A percentile compares a stretch with the other conserved stretches of the same genome.
These are phyloP conservation scores for Entelurus aequoreus DNA, from an alignment of 2,113 vertebrate species.

Conservation along the genomic window DNA sequence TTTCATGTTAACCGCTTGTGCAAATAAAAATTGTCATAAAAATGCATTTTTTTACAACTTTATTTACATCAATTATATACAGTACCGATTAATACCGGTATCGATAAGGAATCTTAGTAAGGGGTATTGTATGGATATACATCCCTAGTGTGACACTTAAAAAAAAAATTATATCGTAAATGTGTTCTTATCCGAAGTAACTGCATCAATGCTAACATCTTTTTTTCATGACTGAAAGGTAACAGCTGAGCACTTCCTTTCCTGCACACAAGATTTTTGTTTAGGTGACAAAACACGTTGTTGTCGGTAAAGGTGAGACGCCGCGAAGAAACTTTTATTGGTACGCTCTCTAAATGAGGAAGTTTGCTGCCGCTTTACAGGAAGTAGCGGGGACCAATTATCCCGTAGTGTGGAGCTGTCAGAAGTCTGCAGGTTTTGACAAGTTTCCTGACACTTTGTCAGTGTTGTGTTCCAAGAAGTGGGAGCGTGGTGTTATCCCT, in stretches of 20 bases:
- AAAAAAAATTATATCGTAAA: no score
- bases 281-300: conserved; percentile 28
- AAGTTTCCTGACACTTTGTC: conserved; percentile 68
- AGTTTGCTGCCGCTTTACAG: conserved; percentile 63
- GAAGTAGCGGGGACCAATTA: conserved; percentile 66
- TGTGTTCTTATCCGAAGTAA: no score
- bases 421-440: conserved; percentile 71
- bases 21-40: no score
- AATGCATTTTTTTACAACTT: no score
- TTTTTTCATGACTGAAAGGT: conserved; percentile 24
- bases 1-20: no score
- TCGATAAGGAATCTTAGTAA: no score
- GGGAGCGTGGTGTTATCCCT: conserved; percentile 49
- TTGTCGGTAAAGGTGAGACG: conserved; percentile 54
- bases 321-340: conserved; percentile 60
- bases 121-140: no score
- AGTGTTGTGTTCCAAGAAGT: conserved; percentile 66
- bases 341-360: conserved; percentile 50
- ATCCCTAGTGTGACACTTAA: no score
- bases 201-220: no score
- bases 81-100: no score
- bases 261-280: background rate
- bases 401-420: conserved; percentile 63
- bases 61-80: no score
- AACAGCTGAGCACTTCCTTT: conserved; percentile 46